These are phyloP conservation scores for Amiota minor DNA, from an alignment of 2,888 invertebrate genomes.

Conservation along the genomic window DNA sequence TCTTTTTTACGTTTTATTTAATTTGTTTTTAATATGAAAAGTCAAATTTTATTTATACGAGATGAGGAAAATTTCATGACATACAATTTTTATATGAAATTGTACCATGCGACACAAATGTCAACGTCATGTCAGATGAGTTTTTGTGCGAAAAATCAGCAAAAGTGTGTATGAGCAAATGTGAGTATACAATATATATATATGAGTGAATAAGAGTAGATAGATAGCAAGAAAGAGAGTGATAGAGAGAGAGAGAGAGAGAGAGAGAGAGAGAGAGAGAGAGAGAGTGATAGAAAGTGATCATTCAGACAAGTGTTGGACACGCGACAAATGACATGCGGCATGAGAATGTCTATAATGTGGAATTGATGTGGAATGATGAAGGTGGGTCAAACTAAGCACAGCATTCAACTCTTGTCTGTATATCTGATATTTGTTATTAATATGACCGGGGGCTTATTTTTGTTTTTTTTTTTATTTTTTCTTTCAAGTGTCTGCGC, in stretches of 20 bases:
- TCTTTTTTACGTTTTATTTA: too few species aligned
- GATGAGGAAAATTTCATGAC: too few species aligned
- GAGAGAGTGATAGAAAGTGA: background rate
- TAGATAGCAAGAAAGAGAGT: background rate
- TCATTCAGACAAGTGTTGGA: background rate
- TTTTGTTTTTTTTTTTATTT: slow-evolving; percentile 63
- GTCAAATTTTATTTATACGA: too few species aligned
- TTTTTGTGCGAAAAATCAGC: background rate
- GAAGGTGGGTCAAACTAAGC: too few species aligned
- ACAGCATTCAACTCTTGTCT: background rate
- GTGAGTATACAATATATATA: too few species aligned
- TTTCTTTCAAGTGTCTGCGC: slow-evolving; percentile 59
- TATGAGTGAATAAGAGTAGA: background rate
- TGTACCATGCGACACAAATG: slow-evolving; percentile 7
- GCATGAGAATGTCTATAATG: too few species aligned
- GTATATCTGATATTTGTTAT: slow-evolving; percentile 9
- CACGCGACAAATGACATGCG: background rate
- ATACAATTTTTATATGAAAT: slow-evolving; percentile 21
- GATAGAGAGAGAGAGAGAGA: background rate
- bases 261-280: slow-evolving; percentile 29
- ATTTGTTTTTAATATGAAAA: too few species aligned
- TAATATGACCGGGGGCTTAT: slow-evolving; percentile 29
- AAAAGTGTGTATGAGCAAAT: too few species aligned
- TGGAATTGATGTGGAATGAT: too few species aligned
- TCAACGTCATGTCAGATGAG: background rate